Evolutionary conservation across 2,797 vertebrate genomes (phyloP), one percentile per base, ranked within the genome.

Genomic region (Pseudomugil gertrudae): DNA sequence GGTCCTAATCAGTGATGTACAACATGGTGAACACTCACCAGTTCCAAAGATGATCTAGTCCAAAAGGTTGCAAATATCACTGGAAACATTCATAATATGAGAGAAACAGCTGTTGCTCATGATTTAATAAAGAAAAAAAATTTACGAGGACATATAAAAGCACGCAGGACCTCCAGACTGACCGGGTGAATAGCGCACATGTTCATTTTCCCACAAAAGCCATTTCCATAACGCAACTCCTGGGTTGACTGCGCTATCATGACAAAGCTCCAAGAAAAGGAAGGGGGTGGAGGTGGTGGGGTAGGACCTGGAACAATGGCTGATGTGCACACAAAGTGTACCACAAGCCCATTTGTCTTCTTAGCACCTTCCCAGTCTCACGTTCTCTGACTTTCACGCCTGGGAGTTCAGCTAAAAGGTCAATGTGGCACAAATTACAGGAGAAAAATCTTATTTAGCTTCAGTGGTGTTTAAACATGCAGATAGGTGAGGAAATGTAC

Each of bases 31-130:
- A 38, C 14, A 38, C 36, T 15, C 4, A 38, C 4, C 38, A 19
- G 38, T 40, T 79, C 47, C 62, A 57, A 43, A 69, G 53, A 74
- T 70, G 60, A 69, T 78, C 62, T 71, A 58, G 70, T 73, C 47
- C 26, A 52, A 62, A 56, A 66, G 61, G 67, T 65, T 36, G 66
- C 70, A 63, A 76, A 63, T 63, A 50, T 77, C 67, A 81, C 66
- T 72, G 54, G 58, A 72, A 70, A 32, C 66, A 64, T 68, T 74
- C 36, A 53, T 65, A 5, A 45, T 78, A 71, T 81, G 5, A 71
- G 71, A 77, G 60, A 74, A 81, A 74, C 74, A 86, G 83, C 83
- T 87, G 83, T 66, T 55, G 47, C 19, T 74, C 50, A 59, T 65
- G 63, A 80, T 72, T 76, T 69, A 65, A 6, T 47, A 17, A 67